Evolutionary conservation across 2,113 vertebrate species (phyloP).

Genomic region (Hippopotamus amphibius): DNA sequence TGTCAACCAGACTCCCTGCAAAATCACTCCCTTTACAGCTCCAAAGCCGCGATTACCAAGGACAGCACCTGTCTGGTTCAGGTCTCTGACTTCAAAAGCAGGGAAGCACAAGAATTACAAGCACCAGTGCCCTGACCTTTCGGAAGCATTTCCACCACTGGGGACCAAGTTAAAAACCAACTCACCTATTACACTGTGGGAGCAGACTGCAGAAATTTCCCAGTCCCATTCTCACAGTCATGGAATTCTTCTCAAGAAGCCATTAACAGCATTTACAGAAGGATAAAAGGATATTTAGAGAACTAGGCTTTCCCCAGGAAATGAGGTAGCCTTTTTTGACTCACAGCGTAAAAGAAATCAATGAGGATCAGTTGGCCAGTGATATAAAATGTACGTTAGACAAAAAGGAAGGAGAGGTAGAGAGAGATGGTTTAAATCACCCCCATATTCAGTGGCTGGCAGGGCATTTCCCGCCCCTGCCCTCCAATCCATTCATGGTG

Average conservation of each 20-base stretch:
- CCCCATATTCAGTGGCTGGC: neutral
- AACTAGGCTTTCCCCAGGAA: conserved; percentile 47
- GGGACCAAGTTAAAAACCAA: neutral
- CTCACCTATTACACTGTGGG: neutral
- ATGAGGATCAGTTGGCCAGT: conserved; percentile 28
- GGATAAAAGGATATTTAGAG: conserved; percentile 61
- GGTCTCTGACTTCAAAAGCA: neutral
- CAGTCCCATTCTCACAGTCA: neutral
- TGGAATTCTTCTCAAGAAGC: neutral
- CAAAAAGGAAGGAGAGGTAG: neutral
- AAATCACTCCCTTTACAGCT: neutral
- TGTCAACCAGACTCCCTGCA: neutral
- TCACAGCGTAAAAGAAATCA: conserved; percentile 60
- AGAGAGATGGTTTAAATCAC: conserved; percentile 5
- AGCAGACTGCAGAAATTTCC: neutral
- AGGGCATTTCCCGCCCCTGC: neutral
- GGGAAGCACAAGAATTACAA: neutral
- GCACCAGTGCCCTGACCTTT: neutral
- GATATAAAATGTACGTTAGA: neutral
- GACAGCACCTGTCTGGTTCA: too few species aligned
- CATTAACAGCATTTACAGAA: conserved; percentile 46
- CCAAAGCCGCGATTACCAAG: neutral
- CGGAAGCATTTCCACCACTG: neutral
- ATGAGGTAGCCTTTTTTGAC: conserved; percentile 67
- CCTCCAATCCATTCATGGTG: neutral